Base-by-base conservation (phyloP, 1,140 invertebrate genomes). In the Maniola jurtina region DNA sequence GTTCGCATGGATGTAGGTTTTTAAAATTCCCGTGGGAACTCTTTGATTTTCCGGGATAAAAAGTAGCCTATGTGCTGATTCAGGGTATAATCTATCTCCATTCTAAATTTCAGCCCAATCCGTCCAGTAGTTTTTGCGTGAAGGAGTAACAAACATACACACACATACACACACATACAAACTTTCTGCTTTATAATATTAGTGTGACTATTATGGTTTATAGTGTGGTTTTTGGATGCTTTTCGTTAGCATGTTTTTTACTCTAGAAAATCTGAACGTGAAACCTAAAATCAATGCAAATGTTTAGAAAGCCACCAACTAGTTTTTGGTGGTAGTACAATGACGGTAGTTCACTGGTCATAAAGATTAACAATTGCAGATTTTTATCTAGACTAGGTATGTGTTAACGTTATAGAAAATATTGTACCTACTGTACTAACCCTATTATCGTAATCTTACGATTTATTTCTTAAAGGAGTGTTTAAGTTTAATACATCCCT, bases 381-480 rank as follows among this genome's bases (percentile, higher is more conserved):
- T 52, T 45, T 13, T 11, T 45, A 45, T 13, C 42, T 45, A 42
- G 40, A 42, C 40, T 42, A 42, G 25, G 4, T 25, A 50, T 50
- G 47, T 10, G 2, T 55, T 35, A 54, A 54, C n/a, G 25, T 54
- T 25, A 54, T 25, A 6, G 48, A 38, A 62, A 54, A 64, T 36
- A 38, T 65, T 64, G 55, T 58, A 68, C 63, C 58, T 72, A 63
- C 42, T 66, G 60, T 72, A 63, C 42, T 66, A 63, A 72, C 60
- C 34, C 61, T 11, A 55, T 56, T 25, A 2, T 40, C 38, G 38
- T 11, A 47, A 6, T 47, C n/a, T 14, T 54, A 6, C 50, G 7
- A 6, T 16, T 9, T 33, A 2, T 25, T 54, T 34, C 1, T 35
- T 2, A 55, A 6, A 33, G 11, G 52, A 63, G 52, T 45, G 50